Conservation (phyloP, 2,113 vertebrate genomes). For the Nycticryphes semicollaris region DNA sequence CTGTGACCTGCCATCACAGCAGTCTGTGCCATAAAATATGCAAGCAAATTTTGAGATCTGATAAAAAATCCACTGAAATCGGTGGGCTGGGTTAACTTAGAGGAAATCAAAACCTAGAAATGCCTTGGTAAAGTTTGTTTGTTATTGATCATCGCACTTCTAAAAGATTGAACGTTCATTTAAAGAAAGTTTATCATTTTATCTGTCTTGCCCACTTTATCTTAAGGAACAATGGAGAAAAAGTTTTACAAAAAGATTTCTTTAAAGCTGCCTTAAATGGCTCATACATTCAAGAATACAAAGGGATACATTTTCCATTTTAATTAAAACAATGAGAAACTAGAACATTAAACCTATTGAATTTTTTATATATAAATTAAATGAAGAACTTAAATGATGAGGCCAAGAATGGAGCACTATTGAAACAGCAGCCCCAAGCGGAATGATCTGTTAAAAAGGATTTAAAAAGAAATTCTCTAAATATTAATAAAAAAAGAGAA, state of each 20-base stretch:
- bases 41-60: background rate
- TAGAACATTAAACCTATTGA: background rate
- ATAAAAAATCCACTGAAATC: background rate
- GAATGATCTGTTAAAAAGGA: background rate
- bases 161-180: background rate
- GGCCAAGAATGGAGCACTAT: background rate
- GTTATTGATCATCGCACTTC: background rate
- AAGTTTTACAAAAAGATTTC: background rate
- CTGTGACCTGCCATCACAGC: background rate
- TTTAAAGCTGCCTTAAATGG: background rate
- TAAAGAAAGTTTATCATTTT: background rate
- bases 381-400: background rate
- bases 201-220: background rate
- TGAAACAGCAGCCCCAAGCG: background rate
- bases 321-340: constrained; percentile 1
- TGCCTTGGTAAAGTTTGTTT: background rate
- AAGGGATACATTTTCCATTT: background rate
- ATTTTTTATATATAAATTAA: constrained; percentile 31
- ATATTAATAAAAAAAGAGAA: constrained; percentile 41
- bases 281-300: background rate
- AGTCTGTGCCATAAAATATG: background rate
- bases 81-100: background rate
- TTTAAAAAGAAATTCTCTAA: constrained; percentile 3
- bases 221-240: background rate
- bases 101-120: background rate